Evolutionary conservation across 2,113 vertebrate genomes (phyloP).

Genomic region (Austrofundulus limnaeus): DNA sequence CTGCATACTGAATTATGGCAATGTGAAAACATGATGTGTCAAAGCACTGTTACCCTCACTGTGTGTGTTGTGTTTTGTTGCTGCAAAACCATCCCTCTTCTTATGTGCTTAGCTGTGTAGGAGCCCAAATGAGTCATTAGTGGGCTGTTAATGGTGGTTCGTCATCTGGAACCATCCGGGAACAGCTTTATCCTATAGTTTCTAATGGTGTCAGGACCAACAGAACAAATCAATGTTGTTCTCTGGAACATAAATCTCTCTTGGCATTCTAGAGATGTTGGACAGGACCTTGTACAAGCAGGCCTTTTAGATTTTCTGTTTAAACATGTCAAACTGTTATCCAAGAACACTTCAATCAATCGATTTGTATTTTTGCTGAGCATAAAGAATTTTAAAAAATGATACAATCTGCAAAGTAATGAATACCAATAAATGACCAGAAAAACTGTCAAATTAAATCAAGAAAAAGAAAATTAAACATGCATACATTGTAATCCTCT

Average conservation of each 20-base stretch:
- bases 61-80: not conserved
- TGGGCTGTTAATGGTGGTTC: constrained; percentile 39
- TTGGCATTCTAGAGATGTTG: constrained; percentile 42
- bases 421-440: no score
- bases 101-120: constrained; percentile 2
- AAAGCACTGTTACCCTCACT: no score
- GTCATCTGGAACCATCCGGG: constrained; percentile 30
- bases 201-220: constrained; percentile 52
- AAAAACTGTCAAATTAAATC: no score
- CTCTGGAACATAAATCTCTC: constrained; percentile 44
- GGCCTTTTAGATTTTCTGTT: not conserved
- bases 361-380: no score
- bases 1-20: no score
- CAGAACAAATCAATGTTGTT: constrained; percentile 43
- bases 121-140: constrained; percentile 42
- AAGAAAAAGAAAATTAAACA: no score
- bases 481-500: no score
- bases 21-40: no score
- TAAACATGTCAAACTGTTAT: not conserved
- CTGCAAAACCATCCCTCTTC: not conserved
- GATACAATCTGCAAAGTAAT: no score
- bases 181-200: constrained; percentile 52
- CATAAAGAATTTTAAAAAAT: no score
- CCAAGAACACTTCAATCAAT: not conserved
- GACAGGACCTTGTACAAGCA: constrained; percentile 11